A percentile compares a stretch with the other conserved stretches of the same genome.
phyloP scores from a whole-genome alignment of 2,888 invertebrate species.

The Ectemnius lituratus region DNA sequence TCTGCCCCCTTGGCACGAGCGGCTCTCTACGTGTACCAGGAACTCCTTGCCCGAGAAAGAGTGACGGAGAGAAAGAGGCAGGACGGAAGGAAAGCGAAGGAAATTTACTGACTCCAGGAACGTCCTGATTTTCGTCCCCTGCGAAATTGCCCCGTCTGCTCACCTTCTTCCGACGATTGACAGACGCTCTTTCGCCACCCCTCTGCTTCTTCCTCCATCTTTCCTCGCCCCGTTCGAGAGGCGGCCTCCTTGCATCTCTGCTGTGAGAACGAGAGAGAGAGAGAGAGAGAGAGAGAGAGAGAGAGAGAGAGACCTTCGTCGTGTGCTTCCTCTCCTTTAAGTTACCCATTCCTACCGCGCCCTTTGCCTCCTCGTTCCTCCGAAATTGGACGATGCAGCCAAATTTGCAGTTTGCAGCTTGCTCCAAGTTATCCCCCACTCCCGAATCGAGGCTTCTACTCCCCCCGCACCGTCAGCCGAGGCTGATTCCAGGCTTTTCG shows the following conservation, averaged over 20 bases:
- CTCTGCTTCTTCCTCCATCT: constrained; percentile 7
- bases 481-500: not conserved
- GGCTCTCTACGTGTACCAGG: constrained; percentile 5
- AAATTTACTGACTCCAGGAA: constrained; percentile 61
- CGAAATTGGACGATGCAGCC: constrained; percentile 61
- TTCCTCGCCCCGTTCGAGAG: not conserved
- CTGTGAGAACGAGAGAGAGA: no score
- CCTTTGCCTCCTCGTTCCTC: constrained; percentile 46
- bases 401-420: constrained; percentile 48
- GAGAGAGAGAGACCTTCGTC: constrained; percentile 18
- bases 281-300: no score
- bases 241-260: not conserved
- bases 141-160: constrained; percentile 62
- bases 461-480: no score
- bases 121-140: constrained; percentile 67
- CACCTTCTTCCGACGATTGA: constrained; percentile 64
- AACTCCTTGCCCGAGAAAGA: not conserved
- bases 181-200: constrained; percentile 51
- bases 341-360: constrained; percentile 14
- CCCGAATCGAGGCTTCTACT: not conserved
- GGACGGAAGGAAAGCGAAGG: constrained; percentile 17
- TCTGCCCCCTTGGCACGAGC: constrained; percentile 12
- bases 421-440: constrained; percentile 15
- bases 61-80: constrained; percentile 2
- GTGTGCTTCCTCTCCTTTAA: constrained; percentile 32